Evolutionary conservation across 1,140 invertebrate species (phyloP).

Genomic region (Saccostrea cuccullata): DNA sequence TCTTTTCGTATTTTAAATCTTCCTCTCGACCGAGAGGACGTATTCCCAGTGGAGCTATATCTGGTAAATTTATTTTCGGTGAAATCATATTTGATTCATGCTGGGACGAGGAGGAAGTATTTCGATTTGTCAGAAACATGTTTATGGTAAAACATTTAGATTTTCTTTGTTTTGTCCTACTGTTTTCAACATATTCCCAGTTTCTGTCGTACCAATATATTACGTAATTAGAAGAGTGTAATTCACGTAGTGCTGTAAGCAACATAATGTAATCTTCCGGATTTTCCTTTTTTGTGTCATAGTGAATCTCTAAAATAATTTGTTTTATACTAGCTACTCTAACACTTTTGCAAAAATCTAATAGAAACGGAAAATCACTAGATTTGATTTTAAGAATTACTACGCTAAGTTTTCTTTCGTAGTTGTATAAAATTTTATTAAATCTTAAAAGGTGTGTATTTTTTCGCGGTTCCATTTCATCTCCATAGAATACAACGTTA

Average conservation of each 20-base stretch:
- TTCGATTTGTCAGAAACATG: not conserved
- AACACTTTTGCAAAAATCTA: not conserved
- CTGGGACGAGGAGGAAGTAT: not conserved
- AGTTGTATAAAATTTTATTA: not conserved
- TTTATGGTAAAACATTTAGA: conserved; percentile 18
- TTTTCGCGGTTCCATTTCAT: not conserved
- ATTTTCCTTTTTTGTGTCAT: not conserved
- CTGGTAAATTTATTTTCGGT: not conserved
- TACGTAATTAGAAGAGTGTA: not conserved
- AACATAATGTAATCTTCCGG: not conserved
- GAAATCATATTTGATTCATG: not conserved
- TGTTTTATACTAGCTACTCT: not conserved
- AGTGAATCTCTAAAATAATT: conserved; percentile 29
- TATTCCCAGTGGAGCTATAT: not conserved
- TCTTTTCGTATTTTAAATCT: not conserved
- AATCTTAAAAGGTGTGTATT: not conserved
- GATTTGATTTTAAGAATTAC: conserved; percentile 14
- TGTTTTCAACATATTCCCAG: not conserved
- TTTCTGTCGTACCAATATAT: conserved; percentile 34
- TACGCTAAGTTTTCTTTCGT: not conserved
- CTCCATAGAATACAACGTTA: not conserved
- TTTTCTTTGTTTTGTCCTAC: not conserved
- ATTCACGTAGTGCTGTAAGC: conserved; percentile 2
- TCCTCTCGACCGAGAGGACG: not conserved
- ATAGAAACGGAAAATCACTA: conserved; percentile 1